Evolutionary conservation across 2,888 invertebrate genomes (phyloP), one percentile per base, ranked within the genome.

Genomic region (Thyatira batis): DNA sequence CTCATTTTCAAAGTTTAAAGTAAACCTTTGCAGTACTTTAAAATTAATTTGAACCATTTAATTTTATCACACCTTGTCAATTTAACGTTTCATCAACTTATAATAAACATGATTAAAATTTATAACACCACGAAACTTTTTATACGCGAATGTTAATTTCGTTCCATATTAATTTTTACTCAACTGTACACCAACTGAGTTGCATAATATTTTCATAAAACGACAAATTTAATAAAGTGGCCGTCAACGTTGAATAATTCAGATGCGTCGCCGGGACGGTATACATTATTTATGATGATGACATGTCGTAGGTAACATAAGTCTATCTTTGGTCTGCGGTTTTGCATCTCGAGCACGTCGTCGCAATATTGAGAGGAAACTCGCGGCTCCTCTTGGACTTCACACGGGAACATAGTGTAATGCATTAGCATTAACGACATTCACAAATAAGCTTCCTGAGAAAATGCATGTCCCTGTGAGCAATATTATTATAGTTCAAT

Each of bases 221-320:
- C 73, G 85, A 85, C 87, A 86, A 88, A 89, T 91, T 90, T 89
- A 90, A 91, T 91, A 90, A 89, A 89, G 85, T 89, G 86, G 80
- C 82, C 84, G 81, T 81, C 79, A 78, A 71, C 81, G 84, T 84
- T 90, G 89, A 89, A 91, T 89, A 78, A 91, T 90, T 89, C 91
- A 92, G 76, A 76, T 75, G 73, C 71, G 71, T 69, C 71, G 80
- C 67, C 70, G 80, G 82, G 72, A 73, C 78, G 77, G 70, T 78
- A 88, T 91, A 89, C 87, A 91, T 91, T 89, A 91, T 91, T 91
- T 90, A 91, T 89, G 85, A 81, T 86, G 86, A 89, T 89, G 83
- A 85, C 84, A 87, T 86, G 89, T 87, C 83, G 82, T 74, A 80
- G 82, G 82, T 79, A 80, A 82, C 82, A 82, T 78, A 82, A 80